Evolutionary conservation across 2,888 invertebrate species (phyloP).

Genomic region (Tuta absoluta): DNA sequence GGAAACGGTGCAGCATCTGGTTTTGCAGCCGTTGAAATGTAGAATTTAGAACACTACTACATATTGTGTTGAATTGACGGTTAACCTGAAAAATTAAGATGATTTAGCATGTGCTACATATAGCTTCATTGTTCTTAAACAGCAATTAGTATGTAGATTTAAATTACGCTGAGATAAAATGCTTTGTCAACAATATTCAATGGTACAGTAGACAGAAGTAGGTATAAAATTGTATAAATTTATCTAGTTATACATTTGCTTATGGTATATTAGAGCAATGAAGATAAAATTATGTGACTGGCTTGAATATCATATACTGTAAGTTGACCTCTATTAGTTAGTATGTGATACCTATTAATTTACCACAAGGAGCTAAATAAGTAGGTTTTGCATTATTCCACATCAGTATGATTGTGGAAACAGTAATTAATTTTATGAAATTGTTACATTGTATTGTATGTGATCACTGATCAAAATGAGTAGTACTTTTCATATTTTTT

Average conservation of each 20-base stretch:
- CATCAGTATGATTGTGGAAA: too few relatives aligned
- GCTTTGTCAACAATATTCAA: not conserved
- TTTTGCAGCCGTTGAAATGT: conserved; percentile 93
- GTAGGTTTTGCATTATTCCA: not conserved
- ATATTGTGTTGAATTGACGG: conserved; percentile 88
- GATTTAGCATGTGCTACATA: not conserved
- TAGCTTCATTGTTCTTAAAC: not conserved
- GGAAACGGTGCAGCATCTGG: conserved; percentile 91
- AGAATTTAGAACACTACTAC: conserved; percentile 89
- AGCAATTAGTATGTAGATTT: conserved; percentile 3
- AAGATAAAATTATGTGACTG: conserved; percentile 6
- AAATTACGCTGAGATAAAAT: not conserved
- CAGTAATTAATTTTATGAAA: too few relatives aligned
- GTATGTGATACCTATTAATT: conserved; percentile 25
- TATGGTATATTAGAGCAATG: not conserved
- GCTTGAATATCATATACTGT: conserved; percentile 14
- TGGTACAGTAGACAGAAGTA: not conserved
- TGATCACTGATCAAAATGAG: too few relatives aligned
- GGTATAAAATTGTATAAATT: not conserved
- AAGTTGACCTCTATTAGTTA: conserved; percentile 8
- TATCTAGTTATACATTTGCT: not conserved
- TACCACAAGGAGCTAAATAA: not conserved
- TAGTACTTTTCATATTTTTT: too few relatives aligned
- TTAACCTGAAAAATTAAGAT: conserved; percentile 84
- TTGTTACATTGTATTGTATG: too few relatives aligned